Conservation (phyloP, 2,888 invertebrate genomes). For the Lordiphosa andalusiaca region DNA sequence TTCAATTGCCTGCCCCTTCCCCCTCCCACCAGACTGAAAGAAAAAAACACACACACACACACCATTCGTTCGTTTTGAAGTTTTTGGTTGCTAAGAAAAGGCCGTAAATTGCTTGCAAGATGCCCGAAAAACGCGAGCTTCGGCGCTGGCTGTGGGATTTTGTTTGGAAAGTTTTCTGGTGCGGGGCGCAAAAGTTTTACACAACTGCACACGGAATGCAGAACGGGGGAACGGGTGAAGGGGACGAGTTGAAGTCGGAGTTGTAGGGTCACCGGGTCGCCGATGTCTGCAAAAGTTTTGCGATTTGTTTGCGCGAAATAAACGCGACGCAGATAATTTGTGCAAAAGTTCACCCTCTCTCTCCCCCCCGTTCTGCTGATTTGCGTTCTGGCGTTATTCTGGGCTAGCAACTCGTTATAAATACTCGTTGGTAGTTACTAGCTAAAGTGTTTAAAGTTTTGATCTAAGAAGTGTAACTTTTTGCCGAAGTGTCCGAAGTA, state of each 20-base stretch:
- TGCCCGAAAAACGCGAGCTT: conserved; percentile 44
- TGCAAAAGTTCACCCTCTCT: conserved; percentile 39
- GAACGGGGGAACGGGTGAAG: not conserved
- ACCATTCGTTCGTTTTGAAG: conserved; percentile 27
- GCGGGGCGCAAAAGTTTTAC: conserved; percentile 55
- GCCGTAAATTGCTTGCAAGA: conserved; percentile 72
- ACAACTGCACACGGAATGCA: conserved; percentile 33
- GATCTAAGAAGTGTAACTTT: no score
- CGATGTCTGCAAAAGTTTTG: conserved; percentile 60
- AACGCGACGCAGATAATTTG: conserved; percentile 70
- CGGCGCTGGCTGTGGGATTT: conserved; percentile 21
- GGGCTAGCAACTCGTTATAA: not conserved
- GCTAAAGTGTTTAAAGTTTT: no score
- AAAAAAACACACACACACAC: no score
- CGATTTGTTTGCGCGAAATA: conserved; percentile 73
- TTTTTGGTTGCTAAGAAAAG: conserved; percentile 37
- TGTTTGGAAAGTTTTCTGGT: conserved; percentile 25
- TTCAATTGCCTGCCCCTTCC: conserved; percentile 50
- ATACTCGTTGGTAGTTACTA: no score
- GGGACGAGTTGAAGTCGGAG: conserved; percentile 15
- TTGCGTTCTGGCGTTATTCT: not conserved
- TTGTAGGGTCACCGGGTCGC: conserved; percentile 39
- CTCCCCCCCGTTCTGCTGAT: not conserved
- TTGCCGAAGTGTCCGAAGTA: conserved; percentile 6
- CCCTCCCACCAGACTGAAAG: conserved; percentile 11